Evolutionary conservation across 2,113 vertebrate species (phyloP).

Genomic region (Apus apus): DNA sequence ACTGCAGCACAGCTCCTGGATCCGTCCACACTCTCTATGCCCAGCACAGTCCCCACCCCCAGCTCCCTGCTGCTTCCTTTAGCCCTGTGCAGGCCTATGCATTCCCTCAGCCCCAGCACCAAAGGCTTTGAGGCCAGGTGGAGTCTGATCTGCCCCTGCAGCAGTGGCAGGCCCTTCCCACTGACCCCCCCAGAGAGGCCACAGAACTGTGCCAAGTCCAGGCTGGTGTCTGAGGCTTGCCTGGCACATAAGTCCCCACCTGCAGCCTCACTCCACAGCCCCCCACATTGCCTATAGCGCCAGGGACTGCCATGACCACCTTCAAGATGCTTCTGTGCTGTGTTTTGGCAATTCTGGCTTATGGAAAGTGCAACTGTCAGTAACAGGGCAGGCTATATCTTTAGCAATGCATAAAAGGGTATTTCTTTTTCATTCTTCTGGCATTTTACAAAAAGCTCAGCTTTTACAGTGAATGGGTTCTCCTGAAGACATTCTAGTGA

Average conservation of each 20-base stretch:
- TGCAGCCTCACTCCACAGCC: background rate
- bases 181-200: background rate
- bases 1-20: background rate
- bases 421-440: background rate
- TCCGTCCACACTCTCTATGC: background rate
- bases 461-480: background rate
- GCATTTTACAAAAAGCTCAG: background rate
- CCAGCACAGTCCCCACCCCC: too few species aligned
- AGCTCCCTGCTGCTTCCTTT: background rate
- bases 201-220: background rate
- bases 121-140: too few species aligned
- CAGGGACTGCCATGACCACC: accelerated
- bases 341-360: too few species aligned
- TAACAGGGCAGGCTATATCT: background rate
- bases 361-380: background rate
- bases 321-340: background rate
- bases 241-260: accelerated
- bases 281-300: accelerated
- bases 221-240: background rate
- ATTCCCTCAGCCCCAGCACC: background rate
- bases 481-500: background rate
- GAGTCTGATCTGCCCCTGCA: background rate
- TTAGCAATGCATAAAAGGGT: background rate
- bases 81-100: too few species aligned
- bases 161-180: accelerated